Conservation (phyloP, 2,888 invertebrate species). For the Antitype chi region DNA sequence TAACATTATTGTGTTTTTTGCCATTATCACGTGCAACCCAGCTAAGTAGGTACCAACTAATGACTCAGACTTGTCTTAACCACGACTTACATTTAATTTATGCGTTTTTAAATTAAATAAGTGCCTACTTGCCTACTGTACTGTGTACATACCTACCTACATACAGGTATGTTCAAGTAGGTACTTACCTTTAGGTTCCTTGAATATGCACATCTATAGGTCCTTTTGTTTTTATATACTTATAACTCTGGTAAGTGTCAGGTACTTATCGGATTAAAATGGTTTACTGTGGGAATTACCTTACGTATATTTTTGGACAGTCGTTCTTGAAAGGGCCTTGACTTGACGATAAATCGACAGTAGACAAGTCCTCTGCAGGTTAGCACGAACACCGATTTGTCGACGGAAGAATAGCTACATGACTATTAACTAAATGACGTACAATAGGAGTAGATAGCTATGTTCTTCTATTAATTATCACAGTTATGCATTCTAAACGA, state of each 20-base stretch:
- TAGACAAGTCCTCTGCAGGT: too few relatives aligned
- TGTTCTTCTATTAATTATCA: too few relatives aligned
- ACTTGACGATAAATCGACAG: not conserved
- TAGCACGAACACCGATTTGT: too few relatives aligned
- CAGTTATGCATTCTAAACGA: too few relatives aligned
- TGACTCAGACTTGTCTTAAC: slow-evolving; percentile 33
- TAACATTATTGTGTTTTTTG: not conserved
- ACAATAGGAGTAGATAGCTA: too few relatives aligned
- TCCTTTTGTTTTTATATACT: slow-evolving; percentile 1
- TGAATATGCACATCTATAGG: not conserved
- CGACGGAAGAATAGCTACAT: too few relatives aligned
- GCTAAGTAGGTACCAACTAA: not conserved
- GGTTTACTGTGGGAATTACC: slow-evolving; percentile 32
- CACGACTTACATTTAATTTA: slow-evolving; percentile 41
- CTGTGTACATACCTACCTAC: not conserved
- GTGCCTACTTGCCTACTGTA: slow-evolving; percentile 4
- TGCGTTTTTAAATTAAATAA: slow-evolving; percentile 42
- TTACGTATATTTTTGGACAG: not conserved
- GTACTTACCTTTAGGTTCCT: slow-evolving; percentile 5
- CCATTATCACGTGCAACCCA: not conserved
- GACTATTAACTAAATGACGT: too few relatives aligned
- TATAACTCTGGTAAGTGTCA: slow-evolving; percentile 2
- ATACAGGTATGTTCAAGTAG: slow-evolving; percentile 4
- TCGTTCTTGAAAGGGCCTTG: not conserved
- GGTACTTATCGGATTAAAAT: slow-evolving; percentile 4